Evolutionary conservation across 2,888 invertebrate species (phyloP), one percentile per base, ranked within the genome.

Genomic region (Apoda limacodes): DNA sequence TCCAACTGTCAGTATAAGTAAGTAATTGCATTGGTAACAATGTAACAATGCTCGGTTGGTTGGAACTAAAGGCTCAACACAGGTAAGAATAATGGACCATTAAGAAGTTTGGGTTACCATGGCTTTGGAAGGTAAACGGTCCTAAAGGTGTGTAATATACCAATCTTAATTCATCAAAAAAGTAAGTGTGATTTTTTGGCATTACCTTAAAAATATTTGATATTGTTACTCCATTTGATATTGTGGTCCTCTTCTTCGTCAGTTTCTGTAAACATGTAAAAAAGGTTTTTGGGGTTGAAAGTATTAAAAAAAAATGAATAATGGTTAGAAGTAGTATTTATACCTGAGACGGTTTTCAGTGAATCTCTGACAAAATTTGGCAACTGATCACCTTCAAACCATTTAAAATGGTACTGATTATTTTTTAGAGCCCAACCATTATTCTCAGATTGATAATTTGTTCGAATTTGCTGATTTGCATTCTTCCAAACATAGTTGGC

Each of bases 401-500:
- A 45, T 37, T 46, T 34, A 35, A 43, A 46, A 27, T 42, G 35
- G 31, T 48, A 48, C 23, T 45, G 25, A 20, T 41, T 23, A 40
- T 42, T 23, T 41, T 46, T 22, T 5, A 43, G 13, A 10, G 34
- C 25, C 46, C 47, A 47, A n/a, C 47, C 47, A 33, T 45, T 44
- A 42, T 45, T 44, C 7, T 36, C 42, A 5, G 40, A 42, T 33
- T 36, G 9, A 34, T 32, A 37, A 13, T 20, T 26, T 9, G 40
- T 42, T 32, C 42, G 44, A 35, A 19, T 37, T 34, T 35, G 13
- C 13, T 22, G 22, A 21, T 40, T 15, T 19, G 39, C 42, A 43
- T 46, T 48, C 30, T 40, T 45, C 40, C 45, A 48, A 24, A 43
- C 39, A 30, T 42, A 38, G 19, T 37, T 42, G 2, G 42, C 40